Conservation (phyloP, 2,113 vertebrate species). For the Equus przewalskii region DNA sequence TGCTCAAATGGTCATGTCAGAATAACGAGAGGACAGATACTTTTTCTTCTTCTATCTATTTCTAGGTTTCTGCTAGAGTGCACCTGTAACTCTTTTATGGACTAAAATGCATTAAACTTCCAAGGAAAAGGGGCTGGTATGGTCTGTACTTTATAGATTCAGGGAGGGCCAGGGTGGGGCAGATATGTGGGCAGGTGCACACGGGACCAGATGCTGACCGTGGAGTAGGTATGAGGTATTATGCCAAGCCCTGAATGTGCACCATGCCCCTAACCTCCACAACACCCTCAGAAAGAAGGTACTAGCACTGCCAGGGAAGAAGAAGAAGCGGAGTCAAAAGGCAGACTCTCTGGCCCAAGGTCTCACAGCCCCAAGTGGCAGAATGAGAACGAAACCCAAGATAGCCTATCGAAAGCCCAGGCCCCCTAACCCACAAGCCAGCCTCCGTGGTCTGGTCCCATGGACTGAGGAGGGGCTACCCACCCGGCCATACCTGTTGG, state of each 20-base stretch:
- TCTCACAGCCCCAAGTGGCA: neutral
- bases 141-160: neutral
- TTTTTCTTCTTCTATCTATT: neutral
- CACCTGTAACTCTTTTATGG: neutral
- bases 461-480: neutral
- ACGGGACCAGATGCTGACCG: neutral
- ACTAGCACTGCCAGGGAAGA: neutral
- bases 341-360: neutral
- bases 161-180: neutral
- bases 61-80: neutral
- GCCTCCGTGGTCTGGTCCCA: conserved; percentile 7
- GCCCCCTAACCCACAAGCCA: neutral
- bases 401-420: neutral
- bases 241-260: neutral
- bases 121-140: neutral
- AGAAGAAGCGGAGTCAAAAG: neutral
- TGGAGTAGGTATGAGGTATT: neutral
- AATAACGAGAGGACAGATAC: neutral
- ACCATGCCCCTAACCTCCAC: neutral
- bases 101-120: neutral
- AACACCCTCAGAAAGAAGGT: neutral
- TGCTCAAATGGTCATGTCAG: neutral
- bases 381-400: neutral
- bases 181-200: neutral
- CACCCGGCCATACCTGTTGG: conserved; percentile 91